Percentiles rank a stretch among this genome's conserved stretches.
Evolutionary conservation across 2,797 vertebrate genomes (phyloP).

Genomic region (Ctenopoma kingsleyae): DNA sequence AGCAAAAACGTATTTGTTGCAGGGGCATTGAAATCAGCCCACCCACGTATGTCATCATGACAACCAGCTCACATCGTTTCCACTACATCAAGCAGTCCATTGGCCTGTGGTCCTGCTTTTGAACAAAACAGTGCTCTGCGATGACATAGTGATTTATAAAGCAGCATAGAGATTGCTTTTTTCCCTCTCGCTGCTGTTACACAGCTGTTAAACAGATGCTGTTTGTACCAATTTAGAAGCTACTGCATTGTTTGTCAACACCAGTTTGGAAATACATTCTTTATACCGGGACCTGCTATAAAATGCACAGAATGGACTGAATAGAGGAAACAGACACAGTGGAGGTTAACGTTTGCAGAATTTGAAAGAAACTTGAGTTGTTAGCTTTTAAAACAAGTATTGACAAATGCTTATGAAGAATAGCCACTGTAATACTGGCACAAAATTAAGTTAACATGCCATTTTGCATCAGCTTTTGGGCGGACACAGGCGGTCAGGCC

Average conservation of each 20-base stretch:
- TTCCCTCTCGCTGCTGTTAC: slow-evolving; percentile 69
- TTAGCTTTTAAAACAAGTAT: slow-evolving; percentile 61
- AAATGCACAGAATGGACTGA: slow-evolving; percentile 43
- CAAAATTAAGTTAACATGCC: slow-evolving; percentile 61
- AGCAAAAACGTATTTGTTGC: slow-evolving; percentile 56
- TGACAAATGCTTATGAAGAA: slow-evolving; percentile 47
- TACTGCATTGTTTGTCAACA: slow-evolving; percentile 84
- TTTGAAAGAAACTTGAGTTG: slow-evolving; percentile 49
- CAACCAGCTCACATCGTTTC: slow-evolving; percentile 68
- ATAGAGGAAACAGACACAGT: slow-evolving; percentile 7
- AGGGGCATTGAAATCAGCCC: slow-evolving; percentile 48
- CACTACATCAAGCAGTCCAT: slow-evolving; percentile 73
- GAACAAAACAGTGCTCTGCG: slow-evolving; percentile 60
- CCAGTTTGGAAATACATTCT: slow-evolving; percentile 82
- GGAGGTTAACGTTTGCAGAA: slow-evolving; percentile 47
- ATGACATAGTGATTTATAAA: slow-evolving; percentile 84
- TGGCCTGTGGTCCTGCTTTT: slow-evolving; percentile 68
- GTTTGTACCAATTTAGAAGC: slow-evolving; percentile 84
- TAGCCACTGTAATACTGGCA: slow-evolving; percentile 25
- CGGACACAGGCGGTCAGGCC: slow-evolving; percentile 36
- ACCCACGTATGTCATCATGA: slow-evolving; percentile 72
- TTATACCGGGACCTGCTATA: slow-evolving; percentile 68
- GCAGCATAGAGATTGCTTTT: slow-evolving; percentile 64
- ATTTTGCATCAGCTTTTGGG: slow-evolving; percentile 52
- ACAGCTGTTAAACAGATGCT: slow-evolving; percentile 86